A percentile compares a stretch with the other conserved stretches of the same genome.
phyloP scores from a whole-genome alignment of 1,140 invertebrate genomes.

The Pachypsylla venusta region DNA sequence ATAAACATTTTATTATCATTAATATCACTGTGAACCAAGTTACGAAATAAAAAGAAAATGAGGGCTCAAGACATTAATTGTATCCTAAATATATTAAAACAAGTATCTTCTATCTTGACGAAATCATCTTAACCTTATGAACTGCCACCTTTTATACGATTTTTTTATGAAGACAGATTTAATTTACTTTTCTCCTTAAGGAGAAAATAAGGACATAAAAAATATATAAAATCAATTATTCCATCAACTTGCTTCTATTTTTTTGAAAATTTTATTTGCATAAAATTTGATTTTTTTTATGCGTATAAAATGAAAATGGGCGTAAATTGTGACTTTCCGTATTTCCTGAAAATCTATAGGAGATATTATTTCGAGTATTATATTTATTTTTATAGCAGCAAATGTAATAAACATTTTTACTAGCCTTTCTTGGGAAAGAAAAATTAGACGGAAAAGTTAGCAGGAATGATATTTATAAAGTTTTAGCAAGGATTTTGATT shows the following conservation, averaged over 20 bases:
- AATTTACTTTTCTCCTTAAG: neutral
- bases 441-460: neutral
- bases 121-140: no score
- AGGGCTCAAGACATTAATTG: no score
- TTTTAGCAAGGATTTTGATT: no score
- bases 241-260: neutral
- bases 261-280: slow-evolving; percentile 5
- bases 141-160: no score
- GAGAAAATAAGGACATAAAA: neutral
- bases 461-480: no score
- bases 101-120: no score
- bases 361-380: slow-evolving; percentile 6
- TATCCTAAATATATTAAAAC: no score
- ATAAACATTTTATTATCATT: no score
- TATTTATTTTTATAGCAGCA: neutral
- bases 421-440: neutral
- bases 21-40: no score
- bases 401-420: neutral
- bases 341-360: neutral
- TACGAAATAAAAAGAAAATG: no score
- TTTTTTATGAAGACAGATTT: neutral
- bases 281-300: neutral
- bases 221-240: slow-evolving; percentile 6
- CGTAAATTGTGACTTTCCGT: slow-evolving; percentile 9
- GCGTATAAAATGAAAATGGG: slow-evolving; percentile 7